Evolutionary conservation across 2,888 invertebrate species (phyloP), one percentile per base, ranked within the genome.

Genomic region (Chironomus tentans): DNA sequence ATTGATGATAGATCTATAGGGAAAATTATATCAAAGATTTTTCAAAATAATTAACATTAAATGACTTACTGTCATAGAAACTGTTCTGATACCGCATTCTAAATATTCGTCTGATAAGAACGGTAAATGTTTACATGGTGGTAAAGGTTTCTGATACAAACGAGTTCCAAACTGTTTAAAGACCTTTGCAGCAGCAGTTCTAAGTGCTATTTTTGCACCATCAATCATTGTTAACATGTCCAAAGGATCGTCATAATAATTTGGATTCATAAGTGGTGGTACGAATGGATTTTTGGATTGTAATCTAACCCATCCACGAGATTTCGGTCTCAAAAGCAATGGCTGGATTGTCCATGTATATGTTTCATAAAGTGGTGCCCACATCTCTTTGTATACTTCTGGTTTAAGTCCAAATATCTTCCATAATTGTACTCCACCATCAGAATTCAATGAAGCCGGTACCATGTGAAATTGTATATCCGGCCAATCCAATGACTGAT

Each of bases 381-480:
- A 92, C 12, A 92, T 91, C 0, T 88, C 86, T 79, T 92, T 87
- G 82, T 92, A 92, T 0, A 92, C 82, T 78, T 89, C 87, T 77
- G 92, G 38, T 56, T 92, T 93, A 0, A 94, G 83, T 0, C 94
- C 94, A 38, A 94, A 83, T 28, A 93, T 91, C 85, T 93, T 89
- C 82, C 89, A 85, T 0, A 92, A 89, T 81, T 94, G 86, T 73
- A 89, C 87, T 0, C 92, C 91, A 76, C 89, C 90, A 80, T 94
- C 94, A 0, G 93, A 93, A 77, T 91, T 91, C 61, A 94, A 90
- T 0, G 92, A 93, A 0, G 95, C 94, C 0, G 95, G 95, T 2
- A 95, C 94, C 91, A 96, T 95, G 81, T 96, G 95, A 80, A 95
- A 93, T 80, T 96, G 94, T 68, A 96, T 90, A 80, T 96, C 95